Evolutionary conservation across 2,113 vertebrate genomes (phyloP), one percentile per base, ranked within the genome.

Genomic region (Takifugu flavidus): DNA sequence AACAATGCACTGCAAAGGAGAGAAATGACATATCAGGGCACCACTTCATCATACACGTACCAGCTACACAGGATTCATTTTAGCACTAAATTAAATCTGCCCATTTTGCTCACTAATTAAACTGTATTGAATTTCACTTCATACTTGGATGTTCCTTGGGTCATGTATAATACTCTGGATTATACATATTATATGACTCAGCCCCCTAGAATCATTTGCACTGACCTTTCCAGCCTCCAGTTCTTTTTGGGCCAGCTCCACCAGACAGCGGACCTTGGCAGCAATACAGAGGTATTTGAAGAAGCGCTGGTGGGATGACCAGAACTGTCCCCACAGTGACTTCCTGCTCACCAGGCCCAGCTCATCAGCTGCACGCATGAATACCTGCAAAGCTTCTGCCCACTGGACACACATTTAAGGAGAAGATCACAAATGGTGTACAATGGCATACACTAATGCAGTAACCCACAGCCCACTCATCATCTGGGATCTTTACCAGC

Each of bases 251-350:
- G 95, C 96, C 67, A 99, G 91, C 79, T 95, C 93, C 28, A 99
- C 95, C 6, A 99, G 91, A 1, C 95, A 91, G 57, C 87, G 93
- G 72, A 99, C 94, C 70, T 98, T 99, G 74, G 97, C 95, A 0
- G 97, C 97, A 0, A 99, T 95, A 65, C 97, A 99, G 64, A 99
- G 93, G 76, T 99, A 99, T 91, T 99, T 99, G 90, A 99, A 99
- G 91, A 99, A 99, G 74, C 97, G 95, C 82, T 99, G 97, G 62
- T 99, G 97, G 14, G 96, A 94, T 0, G 96, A 96, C 97, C 97
- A 99, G 89, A 99, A 99, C 89, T 99, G 97, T 6, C 96, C 96
- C 97, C 97, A 99, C 46, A 99, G 86, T 0, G 96, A 94, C 65
- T 99, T 98, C 49, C 94, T 93, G 10, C 95, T 97, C 74, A 94